Evolutionary conservation across 2,797 vertebrate genomes (phyloP).

Genomic region (Erpetoichthys calabaricus): DNA sequence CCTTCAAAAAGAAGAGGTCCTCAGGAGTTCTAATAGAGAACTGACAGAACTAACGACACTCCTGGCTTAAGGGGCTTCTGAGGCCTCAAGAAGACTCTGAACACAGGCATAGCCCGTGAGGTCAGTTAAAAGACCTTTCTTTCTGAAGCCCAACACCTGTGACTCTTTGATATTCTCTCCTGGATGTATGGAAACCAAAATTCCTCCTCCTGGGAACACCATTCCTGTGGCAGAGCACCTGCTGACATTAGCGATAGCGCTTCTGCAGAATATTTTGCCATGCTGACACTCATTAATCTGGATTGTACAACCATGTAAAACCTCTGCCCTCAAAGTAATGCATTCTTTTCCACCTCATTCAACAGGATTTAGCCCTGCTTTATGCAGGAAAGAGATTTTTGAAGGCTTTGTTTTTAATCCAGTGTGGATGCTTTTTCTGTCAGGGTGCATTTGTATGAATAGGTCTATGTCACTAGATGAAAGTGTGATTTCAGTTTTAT

Average conservation of each 20-base stretch:
- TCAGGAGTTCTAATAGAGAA: background rate
- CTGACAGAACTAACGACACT: background rate
- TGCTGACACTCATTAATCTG: background rate
- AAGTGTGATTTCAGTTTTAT: background rate
- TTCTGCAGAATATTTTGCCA: no score
- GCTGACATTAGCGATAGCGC: no score
- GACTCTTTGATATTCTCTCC: no score
- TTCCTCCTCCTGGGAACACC: background rate
- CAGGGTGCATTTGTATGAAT: slow-evolving; percentile 1
- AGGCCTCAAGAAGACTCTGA: no score
- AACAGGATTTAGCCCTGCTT: slow-evolving; percentile 4
- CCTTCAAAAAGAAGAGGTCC: no score
- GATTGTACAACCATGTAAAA: background rate
- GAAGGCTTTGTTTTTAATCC: slow-evolving; percentile 6
- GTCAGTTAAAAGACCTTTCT: no score
- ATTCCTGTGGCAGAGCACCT: background rate
- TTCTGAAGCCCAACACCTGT: no score
- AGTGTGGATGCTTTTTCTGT: slow-evolving; percentile 2
- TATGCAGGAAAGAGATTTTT: slow-evolving; percentile 5
- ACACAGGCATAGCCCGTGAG: no score
- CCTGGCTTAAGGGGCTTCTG: background rate
- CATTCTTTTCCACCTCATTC: background rate
- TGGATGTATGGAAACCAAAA: no score
- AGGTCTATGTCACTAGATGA: slow-evolving; percentile 9
- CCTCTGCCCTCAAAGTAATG: background rate